A percentile compares a stretch with the other conserved stretches of the same genome.
Conservation (phyloP, 1,140 invertebrate species). For the Drosophila pruinosa region DNA sequence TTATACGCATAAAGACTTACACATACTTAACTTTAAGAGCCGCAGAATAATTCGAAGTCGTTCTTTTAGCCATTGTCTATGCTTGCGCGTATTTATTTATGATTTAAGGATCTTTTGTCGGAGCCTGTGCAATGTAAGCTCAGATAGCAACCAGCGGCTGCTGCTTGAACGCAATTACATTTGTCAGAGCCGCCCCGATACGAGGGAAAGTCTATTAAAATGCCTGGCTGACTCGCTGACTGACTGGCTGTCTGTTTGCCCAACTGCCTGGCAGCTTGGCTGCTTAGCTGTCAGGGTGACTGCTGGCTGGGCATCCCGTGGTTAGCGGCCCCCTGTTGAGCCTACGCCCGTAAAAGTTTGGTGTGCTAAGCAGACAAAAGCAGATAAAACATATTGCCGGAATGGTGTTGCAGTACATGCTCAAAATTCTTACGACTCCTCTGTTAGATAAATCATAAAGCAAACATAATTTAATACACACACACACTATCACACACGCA, state of each 20-base stretch:
- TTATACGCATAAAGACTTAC: no score
- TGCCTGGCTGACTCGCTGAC: slow-evolving; percentile 23
- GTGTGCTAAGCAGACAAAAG: slow-evolving; percentile 35
- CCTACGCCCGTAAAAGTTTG: background rate
- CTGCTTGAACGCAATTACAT: slow-evolving; percentile 45
- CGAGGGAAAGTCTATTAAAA: slow-evolving; percentile 54
- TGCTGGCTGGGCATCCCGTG: slow-evolving; percentile 22
- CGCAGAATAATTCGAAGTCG: background rate
- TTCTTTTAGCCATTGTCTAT: background rate
- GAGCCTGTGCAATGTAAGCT: background rate
- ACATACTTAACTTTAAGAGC: background rate
- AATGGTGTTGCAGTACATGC: slow-evolving; percentile 22
- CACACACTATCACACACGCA: slow-evolving; percentile 21
- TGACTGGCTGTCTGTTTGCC: slow-evolving; percentile 6
- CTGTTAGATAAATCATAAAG: slow-evolving; percentile 66
- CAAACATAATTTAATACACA: slow-evolving; percentile 73
- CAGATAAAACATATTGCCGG: slow-evolving; percentile 53
- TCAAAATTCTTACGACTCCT: slow-evolving; percentile 12
- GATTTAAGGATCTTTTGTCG: slow-evolving; percentile 25
- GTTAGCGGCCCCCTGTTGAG: slow-evolving; percentile 19
- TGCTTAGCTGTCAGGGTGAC: background rate
- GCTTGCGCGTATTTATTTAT: slow-evolving; percentile 47
- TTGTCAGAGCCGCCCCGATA: slow-evolving; percentile 1
- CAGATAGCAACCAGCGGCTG: slow-evolving; percentile 6
- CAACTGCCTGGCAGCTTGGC: background rate